Evolutionary conservation across 2,113 vertebrate genomes (phyloP).

Genomic region (Otis tarda): DNA sequence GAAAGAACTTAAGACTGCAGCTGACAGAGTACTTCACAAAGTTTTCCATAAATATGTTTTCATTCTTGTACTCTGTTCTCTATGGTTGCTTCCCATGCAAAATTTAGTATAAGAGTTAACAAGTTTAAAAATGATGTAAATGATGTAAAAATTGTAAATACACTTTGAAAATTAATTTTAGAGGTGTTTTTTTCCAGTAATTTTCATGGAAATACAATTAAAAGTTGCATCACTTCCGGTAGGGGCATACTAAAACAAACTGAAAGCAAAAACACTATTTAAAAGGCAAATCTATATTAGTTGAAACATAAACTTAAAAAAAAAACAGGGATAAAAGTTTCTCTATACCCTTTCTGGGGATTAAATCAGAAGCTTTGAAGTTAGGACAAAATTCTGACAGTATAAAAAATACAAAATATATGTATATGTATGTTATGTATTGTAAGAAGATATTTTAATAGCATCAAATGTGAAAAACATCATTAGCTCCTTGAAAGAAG

Average conservation of each 20-base stretch:
- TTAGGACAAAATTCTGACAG: not conserved
- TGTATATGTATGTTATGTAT: not conserved
- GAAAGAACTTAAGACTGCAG: not conserved
- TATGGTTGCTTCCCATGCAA: not conserved
- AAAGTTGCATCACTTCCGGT: not conserved
- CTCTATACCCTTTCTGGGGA: not conserved
- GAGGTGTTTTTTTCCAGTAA: not conserved
- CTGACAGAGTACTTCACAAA: not conserved
- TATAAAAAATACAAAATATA: not conserved
- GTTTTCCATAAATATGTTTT: not conserved
- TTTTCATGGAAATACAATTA: not conserved
- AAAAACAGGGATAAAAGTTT: not conserved
- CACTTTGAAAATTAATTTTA: not conserved
- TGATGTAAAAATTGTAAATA: not conserved
- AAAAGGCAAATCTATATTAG: not conserved
- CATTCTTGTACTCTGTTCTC: not conserved
- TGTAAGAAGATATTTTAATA: not conserved
- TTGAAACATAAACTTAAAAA: not conserved
- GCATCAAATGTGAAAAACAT: not conserved
- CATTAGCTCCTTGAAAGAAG: not conserved
- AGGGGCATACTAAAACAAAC: not conserved
- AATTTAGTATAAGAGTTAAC: not conserved
- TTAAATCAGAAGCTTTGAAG: not conserved
- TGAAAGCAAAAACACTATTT: not conserved
- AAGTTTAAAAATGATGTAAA: too few species aligned